Percentiles rank a stretch among this genome's conserved stretches.
phyloP scores from a whole-genome alignment of 2,888 invertebrate genomes.

The Xanthorhoe designata region DNA sequence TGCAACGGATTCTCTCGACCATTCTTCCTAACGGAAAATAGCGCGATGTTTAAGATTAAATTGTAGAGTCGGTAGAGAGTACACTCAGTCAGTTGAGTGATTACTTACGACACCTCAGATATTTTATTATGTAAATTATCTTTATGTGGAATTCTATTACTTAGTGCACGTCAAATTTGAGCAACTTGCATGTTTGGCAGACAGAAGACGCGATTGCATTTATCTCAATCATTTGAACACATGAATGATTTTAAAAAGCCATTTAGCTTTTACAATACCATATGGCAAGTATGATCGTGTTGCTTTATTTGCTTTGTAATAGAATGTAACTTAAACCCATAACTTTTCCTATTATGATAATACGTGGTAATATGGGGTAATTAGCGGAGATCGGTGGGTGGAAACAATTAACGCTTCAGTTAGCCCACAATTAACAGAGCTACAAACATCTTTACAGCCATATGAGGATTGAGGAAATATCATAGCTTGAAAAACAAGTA shows the following conservation, averaged over 20 bases:
- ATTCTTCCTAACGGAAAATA: slow-evolving; percentile 16
- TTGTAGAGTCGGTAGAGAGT: slow-evolving; percentile 19
- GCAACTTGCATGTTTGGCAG: neutral
- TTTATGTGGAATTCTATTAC: neutral
- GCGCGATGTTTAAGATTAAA: slow-evolving; percentile 18
- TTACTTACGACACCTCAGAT: slow-evolving; percentile 4
- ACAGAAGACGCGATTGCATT: neutral
- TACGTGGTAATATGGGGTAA: slow-evolving; percentile 61
- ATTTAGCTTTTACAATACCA: neutral
- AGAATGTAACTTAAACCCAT: slow-evolving; percentile 16
- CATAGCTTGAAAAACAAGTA: slow-evolving; percentile 50
- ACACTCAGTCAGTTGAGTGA: neutral
- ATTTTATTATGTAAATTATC: slow-evolving; percentile 2
- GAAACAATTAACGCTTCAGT: slow-evolving; percentile 67
- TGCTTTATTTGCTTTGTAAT: slow-evolving; percentile 3
- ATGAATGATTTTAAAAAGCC: neutral
- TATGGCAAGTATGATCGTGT: neutral
- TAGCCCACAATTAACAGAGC: slow-evolving; percentile 63
- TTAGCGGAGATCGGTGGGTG: slow-evolving; percentile 64
- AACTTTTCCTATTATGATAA: slow-evolving; percentile 54
- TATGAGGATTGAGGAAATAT: slow-evolving; percentile 65
- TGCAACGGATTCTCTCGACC: slow-evolving; percentile 15
- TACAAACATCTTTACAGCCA: slow-evolving; percentile 49
- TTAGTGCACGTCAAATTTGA: neutral
- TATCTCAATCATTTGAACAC: neutral